A percentile compares a stretch with the other conserved stretches of the same genome.
Conservation (phyloP, 2,888 invertebrate species). For the Morinoia aosen region DNA sequence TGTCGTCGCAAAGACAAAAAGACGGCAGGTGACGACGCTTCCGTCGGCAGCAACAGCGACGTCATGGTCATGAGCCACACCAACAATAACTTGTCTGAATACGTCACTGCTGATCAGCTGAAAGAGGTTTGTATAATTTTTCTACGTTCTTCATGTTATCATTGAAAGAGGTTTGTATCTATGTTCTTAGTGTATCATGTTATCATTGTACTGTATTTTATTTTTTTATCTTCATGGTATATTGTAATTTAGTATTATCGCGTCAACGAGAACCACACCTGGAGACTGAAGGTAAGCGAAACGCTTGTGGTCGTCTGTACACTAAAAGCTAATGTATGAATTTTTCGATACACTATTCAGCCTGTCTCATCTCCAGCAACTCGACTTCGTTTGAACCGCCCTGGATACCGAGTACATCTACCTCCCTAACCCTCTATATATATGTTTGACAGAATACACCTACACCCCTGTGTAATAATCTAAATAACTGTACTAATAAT, state of each 20-base stretch:
- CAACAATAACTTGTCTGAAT: slow-evolving; percentile 66
- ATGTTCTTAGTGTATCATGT: too few species aligned
- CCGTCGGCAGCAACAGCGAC: slow-evolving; percentile 49
- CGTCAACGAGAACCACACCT: neutral
- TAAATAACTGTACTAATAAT: too few species aligned
- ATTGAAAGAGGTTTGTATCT: slow-evolving; percentile 19
- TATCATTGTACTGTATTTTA: too few species aligned
- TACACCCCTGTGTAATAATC: too few species aligned
- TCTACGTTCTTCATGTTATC: neutral
- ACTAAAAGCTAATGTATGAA: too few species aligned
- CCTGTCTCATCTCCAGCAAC: too few species aligned
- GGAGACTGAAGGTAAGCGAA: neutral
- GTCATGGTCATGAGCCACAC: slow-evolving; percentile 63
- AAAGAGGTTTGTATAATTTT: slow-evolving; percentile 61
- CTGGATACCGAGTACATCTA: too few species aligned
- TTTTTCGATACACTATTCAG: too few species aligned
- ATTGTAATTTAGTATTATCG: neutral
- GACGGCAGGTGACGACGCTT: slow-evolving; percentile 55
- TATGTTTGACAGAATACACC: too few species aligned
- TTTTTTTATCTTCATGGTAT: too few species aligned
- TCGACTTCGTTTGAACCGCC: too few species aligned
- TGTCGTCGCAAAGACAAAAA: slow-evolving; percentile 62
- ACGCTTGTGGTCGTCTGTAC: neutral
- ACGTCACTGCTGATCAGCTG: slow-evolving; percentile 65
- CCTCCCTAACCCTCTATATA: too few species aligned